Conservation (phyloP, 2,113 vertebrate species). For the Haemorhous mexicanus region DNA sequence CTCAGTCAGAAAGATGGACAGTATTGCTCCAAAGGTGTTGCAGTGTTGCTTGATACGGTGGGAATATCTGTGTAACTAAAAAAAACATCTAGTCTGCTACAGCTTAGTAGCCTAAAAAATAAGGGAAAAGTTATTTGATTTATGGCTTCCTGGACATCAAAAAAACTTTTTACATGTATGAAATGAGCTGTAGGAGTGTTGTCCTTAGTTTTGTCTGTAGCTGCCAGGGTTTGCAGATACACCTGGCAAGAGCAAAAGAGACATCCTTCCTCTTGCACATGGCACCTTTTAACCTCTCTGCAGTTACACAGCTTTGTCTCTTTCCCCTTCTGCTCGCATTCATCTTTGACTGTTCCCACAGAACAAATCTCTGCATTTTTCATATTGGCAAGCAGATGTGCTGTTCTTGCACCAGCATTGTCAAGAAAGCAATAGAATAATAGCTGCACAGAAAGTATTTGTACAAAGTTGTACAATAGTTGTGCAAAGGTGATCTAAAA, state of each 20-base stretch:
- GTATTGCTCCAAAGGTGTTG: background rate
- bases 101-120: background rate
- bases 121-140: background rate
- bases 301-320: background rate
- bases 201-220: background rate
- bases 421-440: background rate
- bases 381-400: background rate
- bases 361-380: background rate
- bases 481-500: background rate
- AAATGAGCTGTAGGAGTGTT: background rate
- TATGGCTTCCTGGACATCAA: background rate
- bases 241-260: background rate
- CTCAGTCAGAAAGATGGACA: background rate
- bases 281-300: background rate
- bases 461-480: background rate
- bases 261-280: accelerated
- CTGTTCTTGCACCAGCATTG: background rate
- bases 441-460: background rate
- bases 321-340: background rate
- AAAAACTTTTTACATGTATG: background rate
- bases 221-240: background rate
- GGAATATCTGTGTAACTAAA: background rate
- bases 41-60: background rate
- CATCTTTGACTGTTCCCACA: background rate
- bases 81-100: background rate